Evolutionary conservation across 2,113 vertebrate genomes (phyloP), one percentile per base, ranked within the genome.

Genomic region (Gallinago paraguaiae): DNA sequence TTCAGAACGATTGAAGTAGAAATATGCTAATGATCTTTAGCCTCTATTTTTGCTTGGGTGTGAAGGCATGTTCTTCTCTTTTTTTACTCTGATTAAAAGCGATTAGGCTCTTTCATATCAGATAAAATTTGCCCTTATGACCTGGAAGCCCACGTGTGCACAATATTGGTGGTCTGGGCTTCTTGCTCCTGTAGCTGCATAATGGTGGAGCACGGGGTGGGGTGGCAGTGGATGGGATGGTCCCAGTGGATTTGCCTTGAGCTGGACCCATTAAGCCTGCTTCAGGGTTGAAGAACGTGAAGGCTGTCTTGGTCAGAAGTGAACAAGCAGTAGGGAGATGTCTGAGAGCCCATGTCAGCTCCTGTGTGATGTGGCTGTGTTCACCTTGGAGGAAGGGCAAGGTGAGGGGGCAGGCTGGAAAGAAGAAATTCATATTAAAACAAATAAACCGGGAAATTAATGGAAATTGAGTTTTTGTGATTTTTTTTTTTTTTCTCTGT

Each of bases 1-100:
- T 77, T 88, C 31, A 60, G 59, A 88, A 39, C 70, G 65, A 84
- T 91, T 94, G 46, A 85, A 93, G 67, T 65, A 89, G 60, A 78
- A 70, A 53, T 54, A 11, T 0, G 0, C 48, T 83, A 53, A 56
- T 57, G 60, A 80, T 96, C 78, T 91, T 94, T 61, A 85, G 50
- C 10, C 17, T 51, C n/a, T 68, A 8, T 51, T 82, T 80, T 25
- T 68, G 53, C 67, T 88, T 53, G 53, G 6, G 25, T 92, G 9
- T 77, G 65, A 78, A 83, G 35, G 71, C 4, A 10, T 4, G 8
- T 63, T 86, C 16, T 93, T 63, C 19, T 87, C 31, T 13, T 24
- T 85, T 85, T 91, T 41, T 75, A 46, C 28, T 74, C 30, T 25
- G 71, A 43, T 69, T 85, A 88, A 56, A 89, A 94, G n/a, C 85